These are phyloP conservation scores for Thunnus maccoyii DNA, from an alignment of 2,113 vertebrate species.

Conservation along the genomic window DNA sequence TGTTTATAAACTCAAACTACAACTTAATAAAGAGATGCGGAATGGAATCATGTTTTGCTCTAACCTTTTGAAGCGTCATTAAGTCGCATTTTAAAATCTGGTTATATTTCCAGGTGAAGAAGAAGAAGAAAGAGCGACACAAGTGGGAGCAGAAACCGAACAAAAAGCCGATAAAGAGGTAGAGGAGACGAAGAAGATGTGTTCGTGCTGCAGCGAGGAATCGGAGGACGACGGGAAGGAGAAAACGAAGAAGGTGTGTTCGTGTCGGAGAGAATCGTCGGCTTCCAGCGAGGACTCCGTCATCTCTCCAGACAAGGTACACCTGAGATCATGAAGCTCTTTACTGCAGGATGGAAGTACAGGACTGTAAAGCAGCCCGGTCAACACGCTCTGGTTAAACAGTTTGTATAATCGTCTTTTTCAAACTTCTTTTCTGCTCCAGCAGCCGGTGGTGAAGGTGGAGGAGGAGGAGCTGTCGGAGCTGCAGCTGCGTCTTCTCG, in stretches of 20 bases:
- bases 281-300: slow-evolving; percentile 71
- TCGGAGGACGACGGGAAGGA: slow-evolving; percentile 35
- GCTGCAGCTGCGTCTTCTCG: slow-evolving; percentile 95
- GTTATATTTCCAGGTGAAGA: slow-evolving; percentile 30
- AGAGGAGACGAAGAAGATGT: slow-evolving; percentile 1
- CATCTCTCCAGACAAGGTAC: slow-evolving; percentile 77
- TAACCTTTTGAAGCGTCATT: too few species aligned
- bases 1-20: too few species aligned
- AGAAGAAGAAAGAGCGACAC: background rate
- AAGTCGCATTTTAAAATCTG: too few species aligned
- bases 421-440: background rate
- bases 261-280: slow-evolving; percentile 55
- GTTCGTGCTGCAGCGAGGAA: slow-evolving; percentile 27
- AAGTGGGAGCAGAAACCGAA: background rate
- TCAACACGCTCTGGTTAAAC: background rate
- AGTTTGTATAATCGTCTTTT: background rate
- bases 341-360: background rate
- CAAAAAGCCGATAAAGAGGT: background rate
- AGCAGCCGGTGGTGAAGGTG: slow-evolving; percentile 70
- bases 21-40: too few species aligned
- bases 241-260: slow-evolving; percentile 5
- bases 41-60: too few species aligned
- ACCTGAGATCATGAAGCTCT: background rate
- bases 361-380: too few species aligned
- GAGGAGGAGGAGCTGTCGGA: slow-evolving; percentile 98